Base-by-base conservation (phyloP, 2,113 vertebrate genomes). In the Grus americana region DNA sequence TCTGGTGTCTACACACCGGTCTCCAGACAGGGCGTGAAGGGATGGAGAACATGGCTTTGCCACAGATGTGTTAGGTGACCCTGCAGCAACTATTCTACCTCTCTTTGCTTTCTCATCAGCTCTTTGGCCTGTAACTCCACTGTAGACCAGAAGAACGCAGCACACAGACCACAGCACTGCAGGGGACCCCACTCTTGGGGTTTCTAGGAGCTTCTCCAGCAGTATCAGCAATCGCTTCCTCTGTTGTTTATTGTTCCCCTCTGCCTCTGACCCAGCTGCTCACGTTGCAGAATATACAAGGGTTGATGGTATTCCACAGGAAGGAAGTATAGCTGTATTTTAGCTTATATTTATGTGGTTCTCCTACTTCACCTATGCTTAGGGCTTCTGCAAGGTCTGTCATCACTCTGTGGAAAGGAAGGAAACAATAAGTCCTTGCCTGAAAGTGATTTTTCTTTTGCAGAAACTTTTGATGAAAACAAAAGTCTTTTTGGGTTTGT, bases 351-450 rank as follows among this genome's bases (percentile, higher is more conserved):
- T 93, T 96, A 76, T 82, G 79, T 66, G n/a, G 17, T 66, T 95
- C 88, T 93, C 19, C 58, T 66, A 26, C 92, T 88, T 65, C 38
- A 92, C 87, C 92, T 90, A 55, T 80, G 44, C 80, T 79, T 34
- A 32, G 17, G 46, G 29, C 63, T 96, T 86, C 92, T 92, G 72
- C 1, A 4, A 92, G 58, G 46, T 94, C 90, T 94, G 50, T 86
- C 93, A 78, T 58, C 62, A 15, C 90, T 83, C 90, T 83, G 85
- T 22, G 14, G 63, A 92, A 96, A 92, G 85, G 93, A 96, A 96
- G 82, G 93, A 95, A 95, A 73, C 52, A 74, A 84, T 36, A 73
- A 81, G 29, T 63, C 38, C 52, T 86, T 74, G 80, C 47, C 76
- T 89, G 86, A 95, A 86, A 92, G 40, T 1, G 7, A 24, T 81